Evolutionary conservation across 1,140 invertebrate genomes (phyloP).

Genomic region (Subanguina moxae): DNA sequence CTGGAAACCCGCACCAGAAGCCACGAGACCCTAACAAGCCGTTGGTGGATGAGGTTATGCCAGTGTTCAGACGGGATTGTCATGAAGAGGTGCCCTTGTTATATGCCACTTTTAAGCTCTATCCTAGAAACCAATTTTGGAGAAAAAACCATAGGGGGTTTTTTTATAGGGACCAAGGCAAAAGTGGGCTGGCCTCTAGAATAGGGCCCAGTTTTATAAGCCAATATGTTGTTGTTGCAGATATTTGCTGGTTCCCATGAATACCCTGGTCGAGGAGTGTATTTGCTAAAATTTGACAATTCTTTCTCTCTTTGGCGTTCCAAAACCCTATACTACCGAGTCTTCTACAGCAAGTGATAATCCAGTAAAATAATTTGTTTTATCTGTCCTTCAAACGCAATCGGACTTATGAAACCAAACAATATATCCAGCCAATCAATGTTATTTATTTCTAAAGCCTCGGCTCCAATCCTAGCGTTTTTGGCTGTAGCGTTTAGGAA

Average conservation of each 20-base stretch:
- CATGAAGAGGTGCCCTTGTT: conserved; percentile 74
- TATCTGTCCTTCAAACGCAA: too few relatives aligned
- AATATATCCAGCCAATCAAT: too few relatives aligned
- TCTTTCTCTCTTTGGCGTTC: conserved; percentile 97
- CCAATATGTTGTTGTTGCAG: conserved; percentile 16
- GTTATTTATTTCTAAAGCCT: too few relatives aligned
- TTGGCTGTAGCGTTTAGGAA: too few relatives aligned
- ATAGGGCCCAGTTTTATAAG: too few relatives aligned
- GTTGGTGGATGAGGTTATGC: conserved; percentile 75
- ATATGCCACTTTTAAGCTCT: too few relatives aligned
- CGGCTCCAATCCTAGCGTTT: too few relatives aligned
- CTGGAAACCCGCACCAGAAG: conserved; percentile 14
- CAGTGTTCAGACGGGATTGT: conserved; percentile 89
- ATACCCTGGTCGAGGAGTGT: conserved; percentile 89
- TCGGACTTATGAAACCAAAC: too few relatives aligned
- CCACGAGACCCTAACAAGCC: conserved; percentile 61
- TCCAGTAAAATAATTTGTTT: too few relatives aligned
- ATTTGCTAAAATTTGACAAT: conserved; percentile 98
- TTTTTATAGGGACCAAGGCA: too few relatives aligned
- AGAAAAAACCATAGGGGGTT: too few relatives aligned
- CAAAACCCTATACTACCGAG: conserved; percentile 96
- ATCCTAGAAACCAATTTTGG: background rate
- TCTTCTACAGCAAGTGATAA: conserved; percentile 77
- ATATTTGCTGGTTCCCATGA: conserved; percentile 79
- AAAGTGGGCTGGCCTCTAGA: too few relatives aligned